Conservation (phyloP, 2,888 invertebrate genomes). For the Palloptera scutellata region DNA sequence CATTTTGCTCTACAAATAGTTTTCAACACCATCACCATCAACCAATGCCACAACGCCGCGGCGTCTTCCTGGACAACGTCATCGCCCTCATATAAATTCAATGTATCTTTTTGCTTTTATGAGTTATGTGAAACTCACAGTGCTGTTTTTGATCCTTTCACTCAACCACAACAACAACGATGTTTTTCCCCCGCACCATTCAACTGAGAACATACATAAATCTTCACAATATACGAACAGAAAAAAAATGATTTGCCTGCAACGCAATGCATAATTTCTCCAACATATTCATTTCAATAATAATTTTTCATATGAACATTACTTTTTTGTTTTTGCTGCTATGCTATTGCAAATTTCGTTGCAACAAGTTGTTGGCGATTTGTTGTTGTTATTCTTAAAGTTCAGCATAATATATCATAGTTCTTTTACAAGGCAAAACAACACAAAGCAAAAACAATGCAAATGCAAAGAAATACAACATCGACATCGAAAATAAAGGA, state of each 20-base stretch:
- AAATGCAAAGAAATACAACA: not conserved
- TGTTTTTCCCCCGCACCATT: not conserved
- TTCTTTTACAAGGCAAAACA: not conserved
- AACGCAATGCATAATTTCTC: conserved; percentile 32
- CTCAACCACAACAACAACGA: not conserved
- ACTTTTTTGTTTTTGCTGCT: not conserved
- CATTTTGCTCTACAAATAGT: conserved; percentile 58
- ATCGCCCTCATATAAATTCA: conserved; percentile 12
- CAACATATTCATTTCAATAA: conserved; percentile 32
- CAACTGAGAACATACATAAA: too few species aligned
- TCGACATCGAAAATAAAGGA: not conserved
- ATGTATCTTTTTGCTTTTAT: conserved; percentile 19
- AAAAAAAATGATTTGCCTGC: conserved; percentile 18
- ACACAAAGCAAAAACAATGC: not conserved
- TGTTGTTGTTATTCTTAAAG: not conserved
- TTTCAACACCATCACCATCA: conserved; percentile 51
- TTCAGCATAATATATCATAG: conserved; percentile 20
- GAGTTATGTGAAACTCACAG: conserved; percentile 39
- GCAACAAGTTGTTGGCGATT: conserved; percentile 25
- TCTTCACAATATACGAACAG: too few species aligned
- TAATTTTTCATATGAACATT: conserved; percentile 30
- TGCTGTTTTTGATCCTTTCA: conserved; percentile 35
- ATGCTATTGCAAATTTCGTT: not conserved
- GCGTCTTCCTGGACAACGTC: not conserved
- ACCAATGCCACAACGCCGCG: not conserved